These are phyloP conservation scores for Perca flavescens DNA, from an alignment of 2,113 vertebrate genomes.

Conservation along the genomic window DNA sequence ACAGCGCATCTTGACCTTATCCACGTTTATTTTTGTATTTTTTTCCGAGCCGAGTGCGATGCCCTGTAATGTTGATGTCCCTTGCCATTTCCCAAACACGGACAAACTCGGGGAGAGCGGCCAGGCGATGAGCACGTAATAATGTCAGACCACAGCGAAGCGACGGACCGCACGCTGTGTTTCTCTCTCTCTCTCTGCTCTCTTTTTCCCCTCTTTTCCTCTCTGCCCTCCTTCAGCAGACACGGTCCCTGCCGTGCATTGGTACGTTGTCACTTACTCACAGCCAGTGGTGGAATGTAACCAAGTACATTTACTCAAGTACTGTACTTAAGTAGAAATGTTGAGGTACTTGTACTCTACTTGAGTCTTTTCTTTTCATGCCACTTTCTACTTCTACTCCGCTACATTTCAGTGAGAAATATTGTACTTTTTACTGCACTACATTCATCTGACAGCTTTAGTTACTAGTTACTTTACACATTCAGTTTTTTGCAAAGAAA, in stretches of 20 bases:
- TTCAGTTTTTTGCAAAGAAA: no score
- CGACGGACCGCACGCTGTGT: constrained; percentile 22
- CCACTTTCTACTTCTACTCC: no score
- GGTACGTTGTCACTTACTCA: constrained; percentile 20
- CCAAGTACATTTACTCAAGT: no score
- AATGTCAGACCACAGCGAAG: constrained; percentile 68
- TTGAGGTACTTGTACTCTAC: no score
- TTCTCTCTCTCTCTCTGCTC: constrained; percentile 3
- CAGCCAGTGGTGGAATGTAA: no score
- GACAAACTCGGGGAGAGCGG: constrained; percentile 19
- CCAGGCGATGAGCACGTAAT: constrained; percentile 59
- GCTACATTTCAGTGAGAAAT: no score
- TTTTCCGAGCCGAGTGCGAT: constrained; percentile 53
- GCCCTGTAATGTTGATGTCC: constrained; percentile 64
- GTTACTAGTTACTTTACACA: no score
- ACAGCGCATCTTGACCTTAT: constrained; percentile 54
- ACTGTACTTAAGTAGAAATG: no score
- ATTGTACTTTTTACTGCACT: no score
- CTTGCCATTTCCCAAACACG: constrained; percentile 66
- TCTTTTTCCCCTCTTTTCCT: not conserved
- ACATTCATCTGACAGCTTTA: no score
- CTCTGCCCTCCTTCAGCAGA: constrained; percentile 13
- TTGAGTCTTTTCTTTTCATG: no score
- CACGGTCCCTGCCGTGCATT: constrained; percentile 20
- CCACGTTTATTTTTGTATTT: constrained; percentile 5